Conservation (phyloP, 2,113 vertebrate species). For the Podiceps cristatus region DNA sequence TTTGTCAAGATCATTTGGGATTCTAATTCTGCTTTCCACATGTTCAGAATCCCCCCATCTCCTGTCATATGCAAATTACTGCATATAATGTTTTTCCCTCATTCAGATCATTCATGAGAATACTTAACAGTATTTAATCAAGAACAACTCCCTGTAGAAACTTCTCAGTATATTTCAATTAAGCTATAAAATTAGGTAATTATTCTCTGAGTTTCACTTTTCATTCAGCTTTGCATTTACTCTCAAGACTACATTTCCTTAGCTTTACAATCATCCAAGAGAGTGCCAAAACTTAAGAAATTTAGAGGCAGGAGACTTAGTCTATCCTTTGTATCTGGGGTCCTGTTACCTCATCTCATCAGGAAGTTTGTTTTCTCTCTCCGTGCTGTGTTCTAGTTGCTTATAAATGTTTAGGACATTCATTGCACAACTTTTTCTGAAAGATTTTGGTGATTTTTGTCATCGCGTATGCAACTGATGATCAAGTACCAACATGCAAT, state of each 20-base stretch:
- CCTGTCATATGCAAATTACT: constrained; percentile 32
- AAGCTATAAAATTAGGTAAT: not conserved
- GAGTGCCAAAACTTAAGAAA: not conserved
- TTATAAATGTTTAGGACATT: not conserved
- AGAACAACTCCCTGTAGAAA: not conserved
- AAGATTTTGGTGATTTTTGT: not conserved
- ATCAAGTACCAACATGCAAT: not conserved
- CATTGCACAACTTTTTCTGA: not conserved
- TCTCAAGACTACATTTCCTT: not conserved
- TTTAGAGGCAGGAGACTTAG: not conserved
- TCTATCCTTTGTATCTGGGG: not conserved
- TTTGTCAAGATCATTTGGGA: constrained; percentile 50
- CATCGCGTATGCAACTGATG: not conserved
- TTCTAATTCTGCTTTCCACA: constrained; percentile 49
- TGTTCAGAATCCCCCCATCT: constrained; percentile 3
- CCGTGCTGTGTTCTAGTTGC: not conserved
- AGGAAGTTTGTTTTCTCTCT: not conserved
- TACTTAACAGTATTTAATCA: constrained; percentile 21
- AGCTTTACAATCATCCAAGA: not conserved
- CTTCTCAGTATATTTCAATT: not conserved
- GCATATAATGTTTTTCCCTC: not conserved
- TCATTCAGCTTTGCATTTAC: not conserved
- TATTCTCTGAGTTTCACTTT: not conserved
- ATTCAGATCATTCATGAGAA: not conserved
- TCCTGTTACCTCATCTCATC: not conserved